Conservation (phyloP, 1,140 invertebrate genomes). For the Diabrotica undecimpunctata region DNA sequence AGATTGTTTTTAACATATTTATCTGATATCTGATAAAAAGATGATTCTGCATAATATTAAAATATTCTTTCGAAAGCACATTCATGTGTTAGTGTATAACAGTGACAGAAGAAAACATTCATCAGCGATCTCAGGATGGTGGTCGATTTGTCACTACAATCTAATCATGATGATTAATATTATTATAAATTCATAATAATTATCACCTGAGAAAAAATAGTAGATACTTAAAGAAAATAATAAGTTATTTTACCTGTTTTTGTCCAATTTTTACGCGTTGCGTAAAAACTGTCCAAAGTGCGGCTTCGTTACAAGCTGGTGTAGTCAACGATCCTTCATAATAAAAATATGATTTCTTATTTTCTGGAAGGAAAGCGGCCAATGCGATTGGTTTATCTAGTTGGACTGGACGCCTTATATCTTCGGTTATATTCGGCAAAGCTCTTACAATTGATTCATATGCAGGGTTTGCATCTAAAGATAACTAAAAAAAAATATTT, state of each 20-base stretch:
- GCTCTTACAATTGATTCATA: slow-evolving; percentile 2
- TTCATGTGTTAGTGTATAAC: too few species aligned
- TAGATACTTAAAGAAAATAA: too few species aligned
- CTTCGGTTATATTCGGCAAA: neutral
- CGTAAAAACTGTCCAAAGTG: slow-evolving; percentile 68
- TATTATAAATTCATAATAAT: too few species aligned
- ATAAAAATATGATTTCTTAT: slow-evolving; percentile 55
- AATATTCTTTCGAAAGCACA: too few species aligned
- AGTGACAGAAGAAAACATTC: too few species aligned
- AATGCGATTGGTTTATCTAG: slow-evolving; percentile 15
- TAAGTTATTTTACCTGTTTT: neutral
- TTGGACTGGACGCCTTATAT: neutral
- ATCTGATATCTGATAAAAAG: too few species aligned
- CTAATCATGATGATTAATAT: too few species aligned
- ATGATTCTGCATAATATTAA: too few species aligned
- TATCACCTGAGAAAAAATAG: too few species aligned
- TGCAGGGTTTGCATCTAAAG: neutral
- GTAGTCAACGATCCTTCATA: slow-evolving; percentile 75
- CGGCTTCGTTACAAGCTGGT: slow-evolving; percentile 65
- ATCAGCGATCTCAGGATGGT: too few species aligned
- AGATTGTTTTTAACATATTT: too few species aligned
- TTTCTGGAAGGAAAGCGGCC: slow-evolving; percentile 50
- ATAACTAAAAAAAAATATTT: neutral
- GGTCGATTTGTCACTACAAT: too few species aligned
- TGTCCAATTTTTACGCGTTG: slow-evolving; percentile 51